Base-by-base conservation (phyloP, 2,888 invertebrate species). In the Leucophenga maculata region DNA sequence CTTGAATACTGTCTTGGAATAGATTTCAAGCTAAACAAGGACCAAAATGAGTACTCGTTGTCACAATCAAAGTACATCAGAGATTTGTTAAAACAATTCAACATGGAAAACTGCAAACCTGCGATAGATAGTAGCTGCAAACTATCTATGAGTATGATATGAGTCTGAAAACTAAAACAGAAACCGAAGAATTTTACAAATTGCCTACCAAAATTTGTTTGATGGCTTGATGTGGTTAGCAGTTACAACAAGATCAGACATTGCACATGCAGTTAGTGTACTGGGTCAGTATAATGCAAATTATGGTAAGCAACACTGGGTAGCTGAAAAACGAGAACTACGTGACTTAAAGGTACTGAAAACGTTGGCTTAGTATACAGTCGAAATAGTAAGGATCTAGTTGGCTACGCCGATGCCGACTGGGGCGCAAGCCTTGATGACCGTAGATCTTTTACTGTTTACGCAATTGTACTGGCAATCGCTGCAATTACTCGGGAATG, bases 251-350 rank as follows among this genome's bases (percentile, higher is more conserved):
- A 65, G 72, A 20, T 69, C 73, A 3, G 73, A 77, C 14, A 75
- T 77, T 55, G 59, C 74, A 22, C 71, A 77, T 64, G 66, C 59
- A 13, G 74, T 76, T 39, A 69, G 72, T 32, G 20, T 70, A 1
- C 54, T 71, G 14, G 71, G 72, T 48, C 67, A 73, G 64, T 74
- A 68, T 50, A 74, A 74, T 54, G 6, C 46, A 1, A 57, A 64
- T 50, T 73, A 69, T 46, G 72, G 69, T 9, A 69, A 68, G 18
- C 69, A 65, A 18, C 72, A 74, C 48, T 76, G 73, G 71, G 13
- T 67, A 52, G 71, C 72, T 0, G 72, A 74, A 0, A 75, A 73
- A 62, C 68, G 71, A 57, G 72, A 73, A 1, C 39, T 73, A 9
- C 69, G 75, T 72, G 75, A n/a, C 48, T 74, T 16, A 72, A 75